These are phyloP conservation scores for Chiridota heheva DNA, from an alignment of 35 echinoderm and acorn worm species.

Conservation along the genomic window DNA sequence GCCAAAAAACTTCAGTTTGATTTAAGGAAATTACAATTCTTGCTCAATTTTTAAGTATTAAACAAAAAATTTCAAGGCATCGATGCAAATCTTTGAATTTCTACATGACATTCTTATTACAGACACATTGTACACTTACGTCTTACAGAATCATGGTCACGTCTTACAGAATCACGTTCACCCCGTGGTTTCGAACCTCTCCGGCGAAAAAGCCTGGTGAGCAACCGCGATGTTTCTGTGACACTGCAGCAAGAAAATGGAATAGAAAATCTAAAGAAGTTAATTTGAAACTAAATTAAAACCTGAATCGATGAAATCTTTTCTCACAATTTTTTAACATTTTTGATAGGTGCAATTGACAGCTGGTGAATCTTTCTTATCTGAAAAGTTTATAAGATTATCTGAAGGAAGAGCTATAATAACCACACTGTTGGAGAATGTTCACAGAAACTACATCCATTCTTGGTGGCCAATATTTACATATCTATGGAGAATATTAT, in stretches of 20 bases:
- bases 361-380: background rate
- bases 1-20: no score
- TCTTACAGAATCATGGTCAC: no score
- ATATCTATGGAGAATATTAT: no score
- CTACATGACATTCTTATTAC: background rate
- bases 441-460: background rate
- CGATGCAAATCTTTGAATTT: background rate
- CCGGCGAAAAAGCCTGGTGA: slow-evolving; percentile 74
- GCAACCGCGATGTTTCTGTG: slow-evolving; percentile 87
- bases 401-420: background rate
- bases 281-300: background rate
- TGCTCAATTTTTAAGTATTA: no score
- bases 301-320: background rate
- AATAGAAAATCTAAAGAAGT: background rate
- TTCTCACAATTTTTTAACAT: background rate
- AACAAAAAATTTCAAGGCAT: background rate
- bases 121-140: background rate
- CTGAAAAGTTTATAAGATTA: background rate
- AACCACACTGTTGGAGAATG: background rate
- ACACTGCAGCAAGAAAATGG: slow-evolving; percentile 50
- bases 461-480: no score
- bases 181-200: slow-evolving; percentile 42
- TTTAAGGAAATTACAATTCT: no score
- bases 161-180: slow-evolving; percentile 55
- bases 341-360: background rate